A percentile compares a stretch with the other conserved stretches of the same genome.
phyloP scores from a whole-genome alignment of 2,113 vertebrate genomes.

The Vidua macroura region DNA sequence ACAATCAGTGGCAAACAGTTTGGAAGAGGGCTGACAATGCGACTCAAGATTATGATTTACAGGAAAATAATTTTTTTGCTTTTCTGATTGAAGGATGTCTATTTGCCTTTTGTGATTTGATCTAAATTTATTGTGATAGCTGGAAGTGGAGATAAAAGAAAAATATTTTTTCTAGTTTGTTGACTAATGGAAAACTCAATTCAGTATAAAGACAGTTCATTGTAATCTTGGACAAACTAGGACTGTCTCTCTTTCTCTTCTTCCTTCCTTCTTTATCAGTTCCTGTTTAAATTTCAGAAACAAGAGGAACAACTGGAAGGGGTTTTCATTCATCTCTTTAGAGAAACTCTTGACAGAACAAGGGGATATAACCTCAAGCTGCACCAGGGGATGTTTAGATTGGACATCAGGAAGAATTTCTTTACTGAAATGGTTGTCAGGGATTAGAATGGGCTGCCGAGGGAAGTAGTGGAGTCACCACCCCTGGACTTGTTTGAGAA shows the following conservation, averaged over 20 bases:
- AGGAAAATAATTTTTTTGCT: neutral
- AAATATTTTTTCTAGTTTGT: neutral
- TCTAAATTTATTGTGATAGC: conserved; percentile 35
- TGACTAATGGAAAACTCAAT: conserved; percentile 26
- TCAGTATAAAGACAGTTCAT: conserved; percentile 13
- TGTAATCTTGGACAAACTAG: conserved; percentile 3
- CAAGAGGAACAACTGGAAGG: neutral
- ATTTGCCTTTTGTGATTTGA: conserved; percentile 38
- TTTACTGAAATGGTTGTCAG: neutral
- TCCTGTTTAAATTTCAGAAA: neutral
- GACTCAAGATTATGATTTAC: conserved; percentile 35
- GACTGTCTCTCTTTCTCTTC: fast-evolving
- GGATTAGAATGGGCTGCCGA: neutral
- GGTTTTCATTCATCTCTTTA: neutral
- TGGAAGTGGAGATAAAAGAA: conserved; percentile 6
- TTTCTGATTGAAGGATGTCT: neutral
- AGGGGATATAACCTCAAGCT: fast-evolving
- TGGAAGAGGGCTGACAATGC: neutral
- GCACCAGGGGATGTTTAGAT: no score
- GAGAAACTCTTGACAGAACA: neutral
- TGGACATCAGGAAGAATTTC: neutral
- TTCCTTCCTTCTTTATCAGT: neutral
- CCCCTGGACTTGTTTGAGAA: no score
- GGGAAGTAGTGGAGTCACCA: neutral
- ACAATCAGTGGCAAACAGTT: neutral